phyloP scores from a whole-genome alignment of 2,113 vertebrate genomes.

The Tylochromis polylepis region DNA sequence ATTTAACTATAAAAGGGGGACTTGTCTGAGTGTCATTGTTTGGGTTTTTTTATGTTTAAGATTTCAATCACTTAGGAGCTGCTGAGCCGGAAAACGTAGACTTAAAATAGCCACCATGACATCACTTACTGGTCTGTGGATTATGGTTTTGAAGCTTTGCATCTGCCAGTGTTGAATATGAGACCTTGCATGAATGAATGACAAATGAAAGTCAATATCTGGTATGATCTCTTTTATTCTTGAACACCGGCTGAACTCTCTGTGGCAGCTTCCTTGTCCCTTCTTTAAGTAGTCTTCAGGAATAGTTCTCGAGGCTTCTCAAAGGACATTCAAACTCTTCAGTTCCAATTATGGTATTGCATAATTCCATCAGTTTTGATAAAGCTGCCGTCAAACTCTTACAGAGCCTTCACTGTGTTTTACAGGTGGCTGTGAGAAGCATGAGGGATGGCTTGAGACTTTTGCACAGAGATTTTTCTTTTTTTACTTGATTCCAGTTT shows the following conservation, averaged over 20 bases:
- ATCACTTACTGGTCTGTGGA: background rate
- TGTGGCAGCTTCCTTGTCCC: background rate
- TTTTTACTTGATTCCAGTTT: background rate
- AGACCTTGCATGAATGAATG: background rate
- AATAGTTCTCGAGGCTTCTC: background rate
- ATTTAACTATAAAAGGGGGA: background rate
- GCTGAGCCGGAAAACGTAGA: background rate
- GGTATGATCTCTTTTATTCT: background rate
- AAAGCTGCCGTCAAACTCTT: background rate
- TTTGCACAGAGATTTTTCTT: background rate
- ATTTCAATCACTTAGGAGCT: background rate
- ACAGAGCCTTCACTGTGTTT: background rate
- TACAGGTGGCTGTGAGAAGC: background rate
- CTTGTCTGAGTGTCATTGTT: background rate
- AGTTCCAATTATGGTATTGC: background rate
- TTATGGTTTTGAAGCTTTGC: background rate
- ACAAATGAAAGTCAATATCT: background rate
- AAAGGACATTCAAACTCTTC: background rate
- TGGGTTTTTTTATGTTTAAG: background rate
- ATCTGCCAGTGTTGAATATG: background rate
- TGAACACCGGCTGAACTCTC: background rate
- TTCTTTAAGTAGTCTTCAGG: background rate
- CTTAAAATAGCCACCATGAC: background rate
- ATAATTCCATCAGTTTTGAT: background rate
- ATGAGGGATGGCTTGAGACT: background rate